Conservation (phyloP, 2,113 vertebrate genomes). For the Centropus bengalensis region DNA sequence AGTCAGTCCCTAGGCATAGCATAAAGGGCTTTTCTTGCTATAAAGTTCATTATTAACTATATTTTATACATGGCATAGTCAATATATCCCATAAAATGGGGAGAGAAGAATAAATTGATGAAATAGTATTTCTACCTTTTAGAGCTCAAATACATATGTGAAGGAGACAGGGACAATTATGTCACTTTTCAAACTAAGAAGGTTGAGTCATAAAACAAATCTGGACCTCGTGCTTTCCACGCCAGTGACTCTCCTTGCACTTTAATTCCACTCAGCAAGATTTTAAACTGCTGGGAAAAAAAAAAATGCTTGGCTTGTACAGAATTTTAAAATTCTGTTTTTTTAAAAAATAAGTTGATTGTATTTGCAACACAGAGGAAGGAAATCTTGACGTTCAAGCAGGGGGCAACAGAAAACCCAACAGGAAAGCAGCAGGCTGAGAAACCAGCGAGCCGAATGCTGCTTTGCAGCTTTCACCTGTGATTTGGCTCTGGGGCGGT, state of each 20-base stretch:
- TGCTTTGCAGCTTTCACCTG: not conserved
- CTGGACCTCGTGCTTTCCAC: not conserved
- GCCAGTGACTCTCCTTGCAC: not conserved
- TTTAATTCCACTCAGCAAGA: not conserved
- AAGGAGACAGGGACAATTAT: not conserved
- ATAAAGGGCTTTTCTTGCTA: constrained; percentile 26
- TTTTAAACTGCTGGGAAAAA: not conserved
- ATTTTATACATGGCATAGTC: constrained; percentile 29
- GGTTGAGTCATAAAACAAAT: not conserved
- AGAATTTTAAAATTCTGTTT: not conserved
- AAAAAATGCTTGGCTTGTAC: not conserved
- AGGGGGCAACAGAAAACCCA: not conserved
- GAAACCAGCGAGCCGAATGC: accelerated
- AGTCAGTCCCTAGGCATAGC: constrained; percentile 6
- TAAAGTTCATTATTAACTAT: constrained; percentile 17
- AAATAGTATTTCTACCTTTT: not conserved
- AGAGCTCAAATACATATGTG: not conserved
- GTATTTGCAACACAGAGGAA: constrained; percentile 20
- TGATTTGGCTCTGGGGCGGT: not conserved
- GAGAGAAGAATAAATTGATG: not conserved
- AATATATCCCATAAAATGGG: not conserved
- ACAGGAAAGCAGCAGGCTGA: not conserved
- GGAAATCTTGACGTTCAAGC: not conserved
- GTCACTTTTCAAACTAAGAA: not conserved
- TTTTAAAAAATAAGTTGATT: not conserved